phyloP scores from a whole-genome alignment of 2,888 invertebrate genomes.

The Mesoligia furuncula region DNA sequence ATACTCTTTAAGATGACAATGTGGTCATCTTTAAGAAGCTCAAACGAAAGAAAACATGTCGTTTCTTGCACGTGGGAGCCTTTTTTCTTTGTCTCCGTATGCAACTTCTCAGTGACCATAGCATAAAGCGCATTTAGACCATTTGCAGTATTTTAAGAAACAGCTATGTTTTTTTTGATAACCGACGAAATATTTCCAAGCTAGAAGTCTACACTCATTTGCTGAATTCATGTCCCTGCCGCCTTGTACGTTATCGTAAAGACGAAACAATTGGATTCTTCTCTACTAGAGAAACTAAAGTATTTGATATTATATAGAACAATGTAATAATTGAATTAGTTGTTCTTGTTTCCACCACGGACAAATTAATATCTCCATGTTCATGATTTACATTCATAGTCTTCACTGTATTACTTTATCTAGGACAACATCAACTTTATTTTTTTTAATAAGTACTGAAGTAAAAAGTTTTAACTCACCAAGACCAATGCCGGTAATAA shows the following conservation, averaged over 20 bases:
- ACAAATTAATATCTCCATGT: not conserved
- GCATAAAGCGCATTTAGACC: not conserved
- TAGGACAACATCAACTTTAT: not conserved
- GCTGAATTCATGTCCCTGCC: not conserved
- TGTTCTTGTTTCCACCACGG: not conserved
- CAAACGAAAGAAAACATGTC: not conserved
- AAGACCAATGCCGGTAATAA: constrained; percentile 93
- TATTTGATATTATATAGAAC: not conserved
- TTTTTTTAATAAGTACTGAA: not conserved
- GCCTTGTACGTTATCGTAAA: not conserved
- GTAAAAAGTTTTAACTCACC: constrained; percentile 87
- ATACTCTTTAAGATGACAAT: not conserved
- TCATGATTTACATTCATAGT: not conserved
- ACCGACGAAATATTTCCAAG: not conserved
- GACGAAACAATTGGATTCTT: not conserved
- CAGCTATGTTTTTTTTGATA: not conserved
- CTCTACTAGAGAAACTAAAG: not conserved
- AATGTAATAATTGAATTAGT: constrained; percentile 26
- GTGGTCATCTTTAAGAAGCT: not conserved
- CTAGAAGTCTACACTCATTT: not conserved
- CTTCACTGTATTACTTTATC: not conserved
- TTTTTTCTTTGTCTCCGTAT: constrained; percentile 23
- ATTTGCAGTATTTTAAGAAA: too few relatives aligned
- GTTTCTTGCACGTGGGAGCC: fast-evolving
- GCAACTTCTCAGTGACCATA: not conserved